phyloP scores from a whole-genome alignment of 1,140 invertebrate genomes.

The Drepana arcuata region DNA sequence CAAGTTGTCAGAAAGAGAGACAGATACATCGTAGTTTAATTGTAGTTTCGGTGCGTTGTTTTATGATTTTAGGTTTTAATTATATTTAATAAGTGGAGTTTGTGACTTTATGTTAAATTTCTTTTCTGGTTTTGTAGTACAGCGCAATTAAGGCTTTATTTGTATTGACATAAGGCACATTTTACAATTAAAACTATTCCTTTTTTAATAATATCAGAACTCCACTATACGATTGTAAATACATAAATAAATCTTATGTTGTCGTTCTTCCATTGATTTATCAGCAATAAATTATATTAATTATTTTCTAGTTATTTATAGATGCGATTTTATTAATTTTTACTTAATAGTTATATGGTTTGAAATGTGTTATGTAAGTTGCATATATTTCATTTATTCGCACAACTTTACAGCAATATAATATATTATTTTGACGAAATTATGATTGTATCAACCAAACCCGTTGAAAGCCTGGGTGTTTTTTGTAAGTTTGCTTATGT shows the following conservation, averaged over 20 bases:
- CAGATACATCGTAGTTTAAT: neutral
- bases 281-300: constrained; percentile 20
- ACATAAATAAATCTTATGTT: neutral
- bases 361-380: constrained; percentile 17
- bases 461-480: too few species aligned
- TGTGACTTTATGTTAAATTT: too few species aligned
- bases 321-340: constrained; percentile 25
- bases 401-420: constrained; percentile 10
- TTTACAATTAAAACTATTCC: neutral
- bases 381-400: constrained; percentile 15
- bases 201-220: neutral
- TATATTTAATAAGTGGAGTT: neutral
- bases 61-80: neutral
- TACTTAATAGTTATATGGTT: constrained; percentile 14
- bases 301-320: constrained; percentile 22
- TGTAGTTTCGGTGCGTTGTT: neutral
- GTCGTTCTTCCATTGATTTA: constrained; percentile 25
- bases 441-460: neutral
- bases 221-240: neutral
- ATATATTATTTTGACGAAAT: neutral
- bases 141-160: neutral
- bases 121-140: too few species aligned
- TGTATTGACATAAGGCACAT: neutral
- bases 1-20: neutral
- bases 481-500: too few species aligned